Evolutionary conservation across 2,113 vertebrate genomes (phyloP).

Genomic region (Symphodus melops): DNA sequence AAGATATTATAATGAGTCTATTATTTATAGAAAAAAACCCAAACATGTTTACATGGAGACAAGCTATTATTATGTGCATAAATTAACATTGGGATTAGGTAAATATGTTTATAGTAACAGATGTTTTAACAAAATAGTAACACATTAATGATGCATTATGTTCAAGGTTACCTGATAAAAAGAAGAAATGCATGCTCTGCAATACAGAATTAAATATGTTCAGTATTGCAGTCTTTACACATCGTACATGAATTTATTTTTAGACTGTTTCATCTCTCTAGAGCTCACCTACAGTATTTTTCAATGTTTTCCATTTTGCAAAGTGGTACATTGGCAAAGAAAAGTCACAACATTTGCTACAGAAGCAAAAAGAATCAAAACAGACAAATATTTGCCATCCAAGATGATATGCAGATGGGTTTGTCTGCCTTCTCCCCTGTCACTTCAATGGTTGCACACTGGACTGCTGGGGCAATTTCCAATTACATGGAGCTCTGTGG

Average conservation of each 20-base stretch:
- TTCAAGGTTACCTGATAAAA: conserved; percentile 28
- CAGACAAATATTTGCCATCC: conserved; percentile 49
- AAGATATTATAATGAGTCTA: conserved; percentile 6
- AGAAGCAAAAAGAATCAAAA: conserved; percentile 25
- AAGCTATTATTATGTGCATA: conserved; percentile 28
- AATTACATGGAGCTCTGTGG: conserved; percentile 48
- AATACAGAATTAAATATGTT: background rate
- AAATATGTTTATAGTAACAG: conserved; percentile 11
- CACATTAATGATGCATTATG: conserved; percentile 42
- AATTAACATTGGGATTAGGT: conserved; percentile 28
- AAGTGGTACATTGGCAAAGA: conserved; percentile 22
- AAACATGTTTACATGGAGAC: conserved; percentile 27
- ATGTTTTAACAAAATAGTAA: conserved; percentile 27
- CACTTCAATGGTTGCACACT: conserved; percentile 27
- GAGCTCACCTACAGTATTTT: background rate
- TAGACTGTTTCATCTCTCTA: no score
- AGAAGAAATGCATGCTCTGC: background rate
- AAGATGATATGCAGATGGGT: conserved; percentile 11
- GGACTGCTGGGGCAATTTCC: conserved; percentile 49
- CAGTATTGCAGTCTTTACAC: no score
- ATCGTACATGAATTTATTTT: background rate
- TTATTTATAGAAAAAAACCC: conserved; percentile 20
- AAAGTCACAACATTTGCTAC: conserved; percentile 45
- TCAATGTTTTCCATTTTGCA: conserved; percentile 29
- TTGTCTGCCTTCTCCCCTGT: conserved; percentile 39